Evolutionary conservation across 2,797 vertebrate species (phyloP).

Genomic region (Notolabrus celidotus): DNA sequence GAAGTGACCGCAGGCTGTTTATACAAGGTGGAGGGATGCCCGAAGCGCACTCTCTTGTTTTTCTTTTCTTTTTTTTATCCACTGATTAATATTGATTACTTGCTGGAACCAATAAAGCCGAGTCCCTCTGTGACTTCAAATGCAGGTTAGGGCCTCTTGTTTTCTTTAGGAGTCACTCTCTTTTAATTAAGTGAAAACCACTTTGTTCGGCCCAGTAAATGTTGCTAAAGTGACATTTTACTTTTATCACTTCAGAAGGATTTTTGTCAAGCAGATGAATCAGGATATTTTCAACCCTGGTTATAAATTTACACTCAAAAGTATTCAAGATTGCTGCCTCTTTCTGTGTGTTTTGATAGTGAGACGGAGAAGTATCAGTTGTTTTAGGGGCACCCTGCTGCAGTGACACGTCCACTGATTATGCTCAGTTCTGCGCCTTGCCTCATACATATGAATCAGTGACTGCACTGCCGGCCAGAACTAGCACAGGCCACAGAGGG

Average conservation of each 20-base stretch:
- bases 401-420: slow-evolving; percentile 26
- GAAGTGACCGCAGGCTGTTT: slow-evolving; percentile 60
- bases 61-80: slow-evolving; percentile 5
- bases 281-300: not conserved
- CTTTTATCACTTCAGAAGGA: slow-evolving; percentile 13
- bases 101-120: slow-evolving; percentile 57
- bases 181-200: slow-evolving; percentile 65
- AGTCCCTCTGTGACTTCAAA: slow-evolving; percentile 58
- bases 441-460: slow-evolving; percentile 46
- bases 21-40: slow-evolving; percentile 30
- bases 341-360: slow-evolving; percentile 20
- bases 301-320: not conserved
- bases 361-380: slow-evolving; percentile 28
- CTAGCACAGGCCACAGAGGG: slow-evolving; percentile 41
- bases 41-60: slow-evolving; percentile 30
- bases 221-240: slow-evolving; percentile 16
- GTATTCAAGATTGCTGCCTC: slow-evolving; percentile 3
- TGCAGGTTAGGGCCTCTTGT: slow-evolving; percentile 62
- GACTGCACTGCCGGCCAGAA: slow-evolving; percentile 17
- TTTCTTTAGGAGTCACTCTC: slow-evolving; percentile 53
- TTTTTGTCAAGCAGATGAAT: no score
- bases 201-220: slow-evolving; percentile 25
- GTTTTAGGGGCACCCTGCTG: slow-evolving; percentile 26
- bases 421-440: no score
- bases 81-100: slow-evolving; percentile 81